These are phyloP conservation scores for Orthonyx spaldingii DNA, from an alignment of 2,113 vertebrate species.

Conservation along the genomic window DNA sequence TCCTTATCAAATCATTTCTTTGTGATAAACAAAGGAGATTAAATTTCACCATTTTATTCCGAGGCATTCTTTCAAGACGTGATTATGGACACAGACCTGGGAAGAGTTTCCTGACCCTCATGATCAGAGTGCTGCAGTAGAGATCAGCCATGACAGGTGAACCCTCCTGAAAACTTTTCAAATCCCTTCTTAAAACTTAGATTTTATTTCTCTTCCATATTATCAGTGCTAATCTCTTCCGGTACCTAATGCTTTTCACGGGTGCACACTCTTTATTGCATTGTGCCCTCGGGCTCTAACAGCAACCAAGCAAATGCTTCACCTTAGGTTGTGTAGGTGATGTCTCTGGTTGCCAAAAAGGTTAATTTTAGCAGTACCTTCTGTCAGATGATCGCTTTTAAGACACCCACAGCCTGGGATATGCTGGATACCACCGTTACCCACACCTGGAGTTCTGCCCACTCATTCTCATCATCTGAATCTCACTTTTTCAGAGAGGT, in stretches of 20 bases:
- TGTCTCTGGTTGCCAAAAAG: background rate
- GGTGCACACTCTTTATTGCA: background rate
- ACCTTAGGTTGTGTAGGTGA: background rate
- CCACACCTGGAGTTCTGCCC: background rate
- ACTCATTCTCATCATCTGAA: background rate
- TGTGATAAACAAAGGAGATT: background rate
- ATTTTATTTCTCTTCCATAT: background rate
- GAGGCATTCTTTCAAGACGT: background rate
- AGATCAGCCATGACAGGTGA: background rate
- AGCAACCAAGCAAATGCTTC: background rate
- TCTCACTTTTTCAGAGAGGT: background rate
- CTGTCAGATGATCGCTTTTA: background rate
- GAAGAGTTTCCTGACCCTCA: background rate
- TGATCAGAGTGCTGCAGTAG: background rate
- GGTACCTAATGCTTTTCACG: background rate
- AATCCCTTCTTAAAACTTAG: background rate
- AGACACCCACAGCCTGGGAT: background rate
- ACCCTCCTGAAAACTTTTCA: background rate
- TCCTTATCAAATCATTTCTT: background rate
- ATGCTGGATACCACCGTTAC: background rate
- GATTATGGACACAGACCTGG: background rate
- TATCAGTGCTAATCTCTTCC: conserved; percentile 3
- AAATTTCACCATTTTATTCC: background rate
- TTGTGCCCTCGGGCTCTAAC: background rate
- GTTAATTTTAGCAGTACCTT: background rate